Evolutionary conservation across 2,888 invertebrate species (phyloP).

Genomic region (Stenodema calcarata): DNA sequence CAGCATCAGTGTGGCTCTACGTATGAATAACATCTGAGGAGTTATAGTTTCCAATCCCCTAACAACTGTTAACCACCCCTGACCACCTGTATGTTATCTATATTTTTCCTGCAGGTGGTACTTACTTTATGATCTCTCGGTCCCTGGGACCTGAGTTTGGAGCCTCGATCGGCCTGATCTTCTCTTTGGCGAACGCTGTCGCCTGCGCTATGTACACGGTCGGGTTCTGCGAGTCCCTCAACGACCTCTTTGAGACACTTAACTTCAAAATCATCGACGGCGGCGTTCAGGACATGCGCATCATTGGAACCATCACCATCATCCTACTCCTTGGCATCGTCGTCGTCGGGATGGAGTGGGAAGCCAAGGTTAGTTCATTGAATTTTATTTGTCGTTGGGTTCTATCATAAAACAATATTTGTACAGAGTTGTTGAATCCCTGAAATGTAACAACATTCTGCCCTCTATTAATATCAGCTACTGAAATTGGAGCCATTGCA

Average conservation of each 20-base stretch:
- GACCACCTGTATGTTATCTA: too few species aligned
- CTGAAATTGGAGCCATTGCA: too few species aligned
- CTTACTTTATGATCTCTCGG: constrained; percentile 97
- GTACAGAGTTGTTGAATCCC: too few species aligned
- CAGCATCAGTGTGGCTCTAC: too few species aligned
- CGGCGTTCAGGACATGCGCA: constrained; percentile 74
- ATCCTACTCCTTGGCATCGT: constrained; percentile 84
- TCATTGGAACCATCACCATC: constrained; percentile 85
- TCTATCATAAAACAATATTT: too few species aligned
- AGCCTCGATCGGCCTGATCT: constrained; percentile 93
- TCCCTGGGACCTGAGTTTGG: constrained; percentile 97
- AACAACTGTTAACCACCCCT: too few species aligned
- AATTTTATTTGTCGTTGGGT: too few species aligned
- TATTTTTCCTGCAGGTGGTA: constrained; percentile 80
- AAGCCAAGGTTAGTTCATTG: constrained; percentile 75
- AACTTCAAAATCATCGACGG: constrained; percentile 71
- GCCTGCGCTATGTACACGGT: constrained; percentile 97
- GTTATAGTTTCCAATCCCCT: too few species aligned
- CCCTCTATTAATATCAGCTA: too few species aligned
- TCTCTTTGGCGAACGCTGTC: constrained; percentile 95
- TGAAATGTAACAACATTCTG: too few species aligned
- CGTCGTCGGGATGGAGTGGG: constrained; percentile 96
- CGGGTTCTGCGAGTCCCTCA: constrained; percentile 94
- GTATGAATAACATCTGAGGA: too few species aligned
- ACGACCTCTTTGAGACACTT: constrained; percentile 68